Conservation (phyloP, 2,797 vertebrate genomes). For the Champsocephalus esox region DNA sequence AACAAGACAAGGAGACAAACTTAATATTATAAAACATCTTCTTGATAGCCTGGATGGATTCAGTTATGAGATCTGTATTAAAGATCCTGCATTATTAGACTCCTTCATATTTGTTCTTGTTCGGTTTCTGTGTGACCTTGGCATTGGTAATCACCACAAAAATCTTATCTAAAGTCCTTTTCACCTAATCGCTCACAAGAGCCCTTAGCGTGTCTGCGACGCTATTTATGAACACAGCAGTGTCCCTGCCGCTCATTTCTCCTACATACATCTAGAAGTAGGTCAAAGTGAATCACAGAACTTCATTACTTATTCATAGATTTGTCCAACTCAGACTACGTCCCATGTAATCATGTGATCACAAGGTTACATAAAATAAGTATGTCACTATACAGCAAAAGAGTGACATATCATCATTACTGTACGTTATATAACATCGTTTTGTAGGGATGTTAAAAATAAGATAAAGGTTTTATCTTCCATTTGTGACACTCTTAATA, state of each 20-base stretch:
- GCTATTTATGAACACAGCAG: constrained; percentile 43
- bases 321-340: constrained; percentile 49
- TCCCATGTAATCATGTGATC: constrained; percentile 52
- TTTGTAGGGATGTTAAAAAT: not conserved
- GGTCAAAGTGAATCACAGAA: constrained; percentile 60
- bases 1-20: constrained; percentile 31
- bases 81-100: constrained; percentile 28
- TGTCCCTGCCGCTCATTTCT: constrained; percentile 41
- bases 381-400: not conserved
- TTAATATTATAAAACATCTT: constrained; percentile 21
- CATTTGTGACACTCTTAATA: not conserved
- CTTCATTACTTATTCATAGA: constrained; percentile 73
- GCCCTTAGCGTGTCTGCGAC: constrained; percentile 58
- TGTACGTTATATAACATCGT: not conserved
- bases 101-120: constrained; percentile 40
- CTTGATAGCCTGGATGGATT: constrained; percentile 30
- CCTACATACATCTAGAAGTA: constrained; percentile 54
- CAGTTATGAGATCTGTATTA: constrained; percentile 31
- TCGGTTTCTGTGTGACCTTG: constrained; percentile 65
- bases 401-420: not conserved
- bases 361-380: constrained; percentile 31
- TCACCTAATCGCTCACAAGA: constrained; percentile 72
- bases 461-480: not conserved
- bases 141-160: constrained; percentile 71
- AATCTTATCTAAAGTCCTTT: constrained; percentile 64